phyloP scores from a whole-genome alignment of 2,113 vertebrate species.

The Hippocampus guttulatus region DNA sequence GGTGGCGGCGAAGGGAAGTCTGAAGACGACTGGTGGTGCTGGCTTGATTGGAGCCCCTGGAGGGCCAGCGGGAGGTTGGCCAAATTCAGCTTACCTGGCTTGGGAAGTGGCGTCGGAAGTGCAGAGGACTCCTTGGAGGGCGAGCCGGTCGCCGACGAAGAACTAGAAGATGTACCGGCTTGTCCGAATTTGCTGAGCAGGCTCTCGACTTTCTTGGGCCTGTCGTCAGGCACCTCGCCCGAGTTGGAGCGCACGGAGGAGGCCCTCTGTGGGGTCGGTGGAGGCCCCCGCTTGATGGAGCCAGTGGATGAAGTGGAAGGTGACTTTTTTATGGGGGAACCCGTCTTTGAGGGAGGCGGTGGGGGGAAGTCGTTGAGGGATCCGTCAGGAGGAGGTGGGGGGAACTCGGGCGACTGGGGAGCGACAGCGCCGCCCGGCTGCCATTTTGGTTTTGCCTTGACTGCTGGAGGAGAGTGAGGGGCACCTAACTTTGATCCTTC shows the following conservation, averaged over 20 bases:
- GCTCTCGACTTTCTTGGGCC: conserved; percentile 87
- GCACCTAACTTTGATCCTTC: conserved; percentile 57
- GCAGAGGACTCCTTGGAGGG: conserved; percentile 77
- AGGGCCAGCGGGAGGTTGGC: conserved; percentile 81
- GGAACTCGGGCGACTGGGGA: conserved; percentile 83
- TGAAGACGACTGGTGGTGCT: conserved; percentile 63
- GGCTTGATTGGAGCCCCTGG: conserved; percentile 67
- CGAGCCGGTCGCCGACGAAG: conserved; percentile 73
- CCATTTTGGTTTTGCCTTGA: conserved; percentile 93
- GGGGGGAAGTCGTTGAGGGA: conserved; percentile 77
- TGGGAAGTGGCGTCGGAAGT: conserved; percentile 79
- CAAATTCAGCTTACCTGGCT: conserved; percentile 90
- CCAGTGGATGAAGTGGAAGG: conserved; percentile 73
- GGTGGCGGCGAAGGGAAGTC: conserved; percentile 90
- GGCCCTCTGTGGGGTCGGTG: conserved; percentile 88
- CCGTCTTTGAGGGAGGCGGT: conserved; percentile 64
- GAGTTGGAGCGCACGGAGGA: conserved; percentile 84
- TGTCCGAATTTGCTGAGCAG: conserved; percentile 87
- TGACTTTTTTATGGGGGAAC: conserved; percentile 85
- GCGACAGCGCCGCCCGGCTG: conserved; percentile 74
- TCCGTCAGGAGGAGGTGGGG: conserved; percentile 87
- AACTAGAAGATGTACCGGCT: conserved; percentile 55
- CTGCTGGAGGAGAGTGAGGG: conserved; percentile 85
- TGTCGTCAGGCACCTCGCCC: conserved; percentile 76
- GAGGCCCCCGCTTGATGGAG: conserved; percentile 83